A percentile compares a stretch with the other conserved stretches of the same genome.
These are phyloP conservation scores for Erythrocebus patas DNA, from an alignment of 2,113 vertebrate genomes.

Conservation along the genomic window DNA sequence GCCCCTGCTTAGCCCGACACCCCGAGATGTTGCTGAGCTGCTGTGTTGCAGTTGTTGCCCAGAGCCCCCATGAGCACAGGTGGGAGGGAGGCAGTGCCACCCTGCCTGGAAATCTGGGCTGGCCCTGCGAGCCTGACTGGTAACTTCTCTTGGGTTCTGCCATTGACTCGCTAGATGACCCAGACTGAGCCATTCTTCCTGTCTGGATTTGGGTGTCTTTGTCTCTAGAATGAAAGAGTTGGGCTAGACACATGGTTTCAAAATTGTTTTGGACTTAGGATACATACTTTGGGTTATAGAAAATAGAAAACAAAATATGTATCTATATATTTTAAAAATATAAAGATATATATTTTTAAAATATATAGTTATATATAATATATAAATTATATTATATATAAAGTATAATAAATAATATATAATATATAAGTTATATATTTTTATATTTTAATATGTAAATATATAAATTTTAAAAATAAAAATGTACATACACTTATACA, in stretches of 20 bases:
- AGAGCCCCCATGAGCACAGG: no score
- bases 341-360: background rate
- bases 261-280: background rate
- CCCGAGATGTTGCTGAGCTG: background rate
- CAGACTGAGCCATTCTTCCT: background rate
- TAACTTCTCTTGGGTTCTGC: background rate
- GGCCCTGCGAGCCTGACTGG: no score
- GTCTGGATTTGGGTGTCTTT: background rate
- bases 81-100: fast-evolving
- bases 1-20: fast-evolving
- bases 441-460: background rate
- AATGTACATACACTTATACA: background rate
- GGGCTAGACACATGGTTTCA: background rate
- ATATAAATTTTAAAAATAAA: background rate
- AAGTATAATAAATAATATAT: no score
- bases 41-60: background rate
- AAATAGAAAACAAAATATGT: background rate
- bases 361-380: background rate
- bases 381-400: no score
- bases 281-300: background rate
- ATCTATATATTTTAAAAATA: background rate
- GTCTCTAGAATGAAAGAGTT: background rate
- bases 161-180: background rate
- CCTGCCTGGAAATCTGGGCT: background rate
- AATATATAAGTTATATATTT: background rate